Evolutionary conservation across 1,140 invertebrate genomes (phyloP).

Genomic region (Cydia strobilella): DNA sequence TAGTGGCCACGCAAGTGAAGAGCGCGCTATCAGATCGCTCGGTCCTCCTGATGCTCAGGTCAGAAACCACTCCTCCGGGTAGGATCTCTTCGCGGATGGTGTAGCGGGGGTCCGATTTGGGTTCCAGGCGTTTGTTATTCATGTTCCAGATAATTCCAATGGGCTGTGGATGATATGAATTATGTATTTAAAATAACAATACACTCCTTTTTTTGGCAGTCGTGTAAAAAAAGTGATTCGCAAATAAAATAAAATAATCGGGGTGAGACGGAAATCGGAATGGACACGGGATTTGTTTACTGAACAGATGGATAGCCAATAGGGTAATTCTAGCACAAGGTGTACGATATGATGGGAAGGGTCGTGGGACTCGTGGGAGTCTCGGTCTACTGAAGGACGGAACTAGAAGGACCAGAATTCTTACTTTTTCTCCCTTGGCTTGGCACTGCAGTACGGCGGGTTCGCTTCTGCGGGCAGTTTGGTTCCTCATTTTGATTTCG

Average conservation of each 20-base stretch:
- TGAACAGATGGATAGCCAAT: too few species aligned
- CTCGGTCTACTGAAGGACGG: too few species aligned
- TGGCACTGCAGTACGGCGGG: slow-evolving; percentile 96
- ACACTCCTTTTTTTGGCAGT: too few species aligned
- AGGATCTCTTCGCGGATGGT: slow-evolving; percentile 95
- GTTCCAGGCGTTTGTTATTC: slow-evolving; percentile 94
- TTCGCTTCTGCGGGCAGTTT: slow-evolving; percentile 93
- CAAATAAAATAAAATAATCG: too few species aligned
- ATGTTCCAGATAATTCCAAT: slow-evolving; percentile 98
- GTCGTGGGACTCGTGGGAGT: too few species aligned
- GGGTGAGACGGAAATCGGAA: too few species aligned
- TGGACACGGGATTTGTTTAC: too few species aligned
- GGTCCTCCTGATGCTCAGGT: slow-evolving; percentile 93
- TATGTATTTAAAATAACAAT: too few species aligned
- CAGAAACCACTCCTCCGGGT: slow-evolving; percentile 91
- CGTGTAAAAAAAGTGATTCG: too few species aligned
- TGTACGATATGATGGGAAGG: too few species aligned
- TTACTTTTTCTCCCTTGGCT: slow-evolving; percentile 94
- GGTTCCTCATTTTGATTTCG: slow-evolving; percentile 94
- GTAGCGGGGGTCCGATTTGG: slow-evolving; percentile 92
- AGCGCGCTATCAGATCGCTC: slow-evolving; percentile 95
- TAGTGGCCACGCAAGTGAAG: slow-evolving; percentile 97
- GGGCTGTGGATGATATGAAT: slow-evolving; percentile 79
- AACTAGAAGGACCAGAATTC: too few species aligned
- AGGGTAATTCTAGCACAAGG: too few species aligned